Evolutionary conservation across 2,113 vertebrate species (phyloP).

Genomic region (Scomber scombrus): DNA sequence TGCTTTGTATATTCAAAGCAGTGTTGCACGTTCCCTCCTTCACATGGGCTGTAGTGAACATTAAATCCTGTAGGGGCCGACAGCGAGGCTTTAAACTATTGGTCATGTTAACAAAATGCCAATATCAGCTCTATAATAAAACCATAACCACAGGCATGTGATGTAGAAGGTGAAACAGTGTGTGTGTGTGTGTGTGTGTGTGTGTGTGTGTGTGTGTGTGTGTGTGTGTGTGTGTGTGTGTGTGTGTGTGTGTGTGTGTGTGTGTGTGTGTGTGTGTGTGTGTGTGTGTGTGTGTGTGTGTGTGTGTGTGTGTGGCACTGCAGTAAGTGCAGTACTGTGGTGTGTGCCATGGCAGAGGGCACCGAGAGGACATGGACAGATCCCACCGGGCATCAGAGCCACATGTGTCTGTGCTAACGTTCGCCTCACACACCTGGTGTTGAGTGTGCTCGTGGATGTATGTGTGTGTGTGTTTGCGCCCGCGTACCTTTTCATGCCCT

Average conservation of each 20-base stretch:
- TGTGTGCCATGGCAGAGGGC: slow-evolving; percentile 67
- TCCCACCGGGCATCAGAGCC: slow-evolving; percentile 70
- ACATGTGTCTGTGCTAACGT: slow-evolving; percentile 75
- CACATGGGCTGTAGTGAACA: not conserved
- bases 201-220: no score
- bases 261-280: no score
- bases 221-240: not conserved
- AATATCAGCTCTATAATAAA: no score
- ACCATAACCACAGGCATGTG: no score
- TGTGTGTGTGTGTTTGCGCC: slow-evolving; percentile 29
- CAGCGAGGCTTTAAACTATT: not conserved
- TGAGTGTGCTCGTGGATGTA: slow-evolving; percentile 40
- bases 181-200: no score
- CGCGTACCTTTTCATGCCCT: slow-evolving; percentile 76
- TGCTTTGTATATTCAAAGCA: not conserved
- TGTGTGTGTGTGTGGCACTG: slow-evolving; percentile 10
- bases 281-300: no score
- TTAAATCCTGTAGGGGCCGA: not conserved
- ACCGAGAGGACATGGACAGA: slow-evolving; percentile 64
- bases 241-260: not conserved
- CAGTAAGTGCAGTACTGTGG: slow-evolving; percentile 13
- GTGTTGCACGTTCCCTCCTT: not conserved
- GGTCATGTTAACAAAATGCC: no score
- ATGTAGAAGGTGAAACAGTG: slow-evolving; percentile 1
- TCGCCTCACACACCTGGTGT: slow-evolving; percentile 74